A percentile compares a stretch with the other conserved stretches of the same genome.
Conservation (phyloP, 2,797 vertebrate genomes). For the Petrocephalus sullivani region DNA sequence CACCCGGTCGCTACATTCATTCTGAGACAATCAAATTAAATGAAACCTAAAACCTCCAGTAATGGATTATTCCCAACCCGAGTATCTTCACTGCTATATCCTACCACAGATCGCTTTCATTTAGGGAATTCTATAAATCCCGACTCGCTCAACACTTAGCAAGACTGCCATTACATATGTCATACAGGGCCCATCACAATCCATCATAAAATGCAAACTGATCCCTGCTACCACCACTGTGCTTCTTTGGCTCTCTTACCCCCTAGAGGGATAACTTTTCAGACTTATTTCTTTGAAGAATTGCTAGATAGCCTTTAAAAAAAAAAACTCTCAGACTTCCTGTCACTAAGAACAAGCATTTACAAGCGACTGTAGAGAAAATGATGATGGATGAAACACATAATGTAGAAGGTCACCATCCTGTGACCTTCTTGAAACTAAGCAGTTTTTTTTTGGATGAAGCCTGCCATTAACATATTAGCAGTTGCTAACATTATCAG, state of each 20-base stretch:
- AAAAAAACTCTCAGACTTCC: neutral
- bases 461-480: neutral
- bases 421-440: neutral
- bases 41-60: conserved; percentile 27
- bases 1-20: conserved; percentile 12
- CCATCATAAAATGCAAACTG: conserved; percentile 20
- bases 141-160: conserved; percentile 16
- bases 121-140: conserved; percentile 23
- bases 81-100: conserved; percentile 11
- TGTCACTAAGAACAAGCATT: neutral
- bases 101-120: conserved; percentile 20
- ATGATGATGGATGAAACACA: neutral
- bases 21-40: conserved; percentile 25
- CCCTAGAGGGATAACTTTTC: conserved; percentile 1
- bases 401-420: neutral
- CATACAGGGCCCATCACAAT: conserved; percentile 14
- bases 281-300: neutral
- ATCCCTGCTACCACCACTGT: neutral
- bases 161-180: conserved; percentile 15
- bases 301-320: neutral
- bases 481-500: neutral
- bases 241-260: neutral
- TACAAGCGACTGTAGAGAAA: neutral
- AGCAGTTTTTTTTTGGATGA: neutral
- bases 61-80: conserved; percentile 15